Evolutionary conservation across 2,113 vertebrate species (phyloP), one percentile per base, ranked within the genome.

Genomic region (Recurvirostra avosetta): DNA sequence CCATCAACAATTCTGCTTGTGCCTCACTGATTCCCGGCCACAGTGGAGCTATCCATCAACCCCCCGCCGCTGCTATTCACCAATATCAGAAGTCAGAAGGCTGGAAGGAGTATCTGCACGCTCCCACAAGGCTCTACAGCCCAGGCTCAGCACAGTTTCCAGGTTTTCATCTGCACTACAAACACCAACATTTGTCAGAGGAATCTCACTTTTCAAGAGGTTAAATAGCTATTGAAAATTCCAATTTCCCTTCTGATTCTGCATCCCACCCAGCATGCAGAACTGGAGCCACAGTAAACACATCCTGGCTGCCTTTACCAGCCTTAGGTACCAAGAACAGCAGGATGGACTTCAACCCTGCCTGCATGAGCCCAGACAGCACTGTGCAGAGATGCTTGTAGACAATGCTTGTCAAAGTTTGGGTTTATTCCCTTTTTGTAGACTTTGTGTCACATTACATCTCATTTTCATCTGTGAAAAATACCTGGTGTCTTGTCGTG

Each of bases 131-230:
- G 50, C 34, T 53, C 7, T 15, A 27, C 14, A 29, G 41, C 36
- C 43, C 2, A 4, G 23, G 55, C 49, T 62, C 0, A 0, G 20
- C 3, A 15, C 25, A 30, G 5, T 20, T 76, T 32, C 22, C n/a
- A 59, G 43, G 30, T 82, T 53, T 53, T 45, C 56, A 41, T 25
- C 71, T 41, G 36, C 14, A 10, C 40, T 41, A 71, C 63, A 40
- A 61, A 12, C 30, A 23, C 27, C 49, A 55, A 14, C 9, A 22
- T 23, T n/a, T 38, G 21, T 45, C 83, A 52, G 32, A 30, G 7
- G 7, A 58, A 25, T 47, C 21, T 72, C 43, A 38, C 15, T 55
- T 65, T 55, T 23, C 27, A 55, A 91, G 59, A 87, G 40, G 26
- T 72, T 53, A 67, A 38, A 55, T 12, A 59, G 21, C 26, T 55